Base-by-base conservation (phyloP, 1,140 invertebrate genomes). In the Carposina sasakii region DNA sequence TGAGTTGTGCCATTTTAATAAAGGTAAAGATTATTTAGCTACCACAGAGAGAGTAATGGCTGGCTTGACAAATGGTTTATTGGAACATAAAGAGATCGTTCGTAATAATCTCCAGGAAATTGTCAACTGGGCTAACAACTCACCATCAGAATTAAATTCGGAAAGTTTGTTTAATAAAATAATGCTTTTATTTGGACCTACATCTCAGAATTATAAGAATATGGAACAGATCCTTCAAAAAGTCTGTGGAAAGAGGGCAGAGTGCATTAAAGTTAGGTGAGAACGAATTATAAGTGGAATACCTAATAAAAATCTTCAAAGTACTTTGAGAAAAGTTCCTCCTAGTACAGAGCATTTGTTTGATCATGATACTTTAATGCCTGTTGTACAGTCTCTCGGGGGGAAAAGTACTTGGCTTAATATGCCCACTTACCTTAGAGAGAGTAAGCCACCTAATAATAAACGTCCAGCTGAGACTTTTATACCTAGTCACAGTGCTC, bases 341-440 rank as follows among this genome's bases (percentile, higher is more conserved):
- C 57, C 60, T 6, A 60, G 48, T 33, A 15, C 48, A 0, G 56
- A 64, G 8, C 58, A 67, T 24, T 41, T 71, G 0, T 71, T 71
- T 36, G 49, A 43, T 57, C 60, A 30, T 48, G 4, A 58, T 8
- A 55, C 55, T 8, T 45, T 62, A 8, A 21, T 36, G 10, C 48
- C 57, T 8, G 31, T 67, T 2, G 47, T 67, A 9, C 59, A 65
- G 36, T 66, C 60, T n/a, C 30, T 67, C 0, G 43, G 43, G 30
- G 61, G 61, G 8, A 10, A 59, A 0, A 56, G 54, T 21, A 24
- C 28, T 9, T 67, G 61, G 54, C 46, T 67, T 8, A 58, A 57
- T 19, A 51, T 36, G 19, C 67, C 54, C 5, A 15, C 28, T 5
- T 23, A 17, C 8, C 22, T 39, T 8, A 39, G 3, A 19, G 16